Base-by-base conservation (phyloP, 2,797 vertebrate species). In the Morus bassanus region DNA sequence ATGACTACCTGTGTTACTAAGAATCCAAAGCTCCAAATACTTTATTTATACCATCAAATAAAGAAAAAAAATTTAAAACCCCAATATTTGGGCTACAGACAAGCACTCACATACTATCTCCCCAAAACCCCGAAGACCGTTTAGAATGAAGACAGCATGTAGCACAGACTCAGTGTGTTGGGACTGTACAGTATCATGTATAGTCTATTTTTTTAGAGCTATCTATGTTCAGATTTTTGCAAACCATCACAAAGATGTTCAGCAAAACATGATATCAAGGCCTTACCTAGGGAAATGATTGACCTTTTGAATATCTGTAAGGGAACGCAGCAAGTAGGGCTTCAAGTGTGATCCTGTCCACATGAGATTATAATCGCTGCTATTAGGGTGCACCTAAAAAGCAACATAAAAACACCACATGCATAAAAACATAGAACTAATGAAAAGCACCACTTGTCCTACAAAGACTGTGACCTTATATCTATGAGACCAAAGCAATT, bases 311-410 rank as follows among this genome's bases (percentile, higher is more conserved):
- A 99, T 99, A 98, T 99, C 99, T 95, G 99, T 98, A 80, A 99
- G 98, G 94, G 98, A 98, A 79, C 98, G 98, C 75, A 99, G 98
- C 92, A 99, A 93, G 85, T 99, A 99, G 93, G 99, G 99, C 97
- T 99, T 99, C 95, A 99, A 98, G 96, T 99, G 99, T 81, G 99
- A 99, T 88, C 99, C 99, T 18, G 99, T 99, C 99, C 99, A 99
- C 99, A 99, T 99, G 41, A 99, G 98, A 96, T 99, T 99, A 93
- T 99, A 99, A 97, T 99, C 98, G 4, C 98, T 99, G 95, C 99
- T 99, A 91, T 98, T 99, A 48, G 99, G 98, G 89, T 99, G 99
- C 93, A 99, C 99, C 99, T 99, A 64, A 82, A 92, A 84, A 61
- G 30, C 37, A 57, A 85, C 37, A 85, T 13, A 67, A 79, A 64